phyloP scores from a whole-genome alignment of 1,140 invertebrate genomes.

The Zaprionus capensis region DNA sequence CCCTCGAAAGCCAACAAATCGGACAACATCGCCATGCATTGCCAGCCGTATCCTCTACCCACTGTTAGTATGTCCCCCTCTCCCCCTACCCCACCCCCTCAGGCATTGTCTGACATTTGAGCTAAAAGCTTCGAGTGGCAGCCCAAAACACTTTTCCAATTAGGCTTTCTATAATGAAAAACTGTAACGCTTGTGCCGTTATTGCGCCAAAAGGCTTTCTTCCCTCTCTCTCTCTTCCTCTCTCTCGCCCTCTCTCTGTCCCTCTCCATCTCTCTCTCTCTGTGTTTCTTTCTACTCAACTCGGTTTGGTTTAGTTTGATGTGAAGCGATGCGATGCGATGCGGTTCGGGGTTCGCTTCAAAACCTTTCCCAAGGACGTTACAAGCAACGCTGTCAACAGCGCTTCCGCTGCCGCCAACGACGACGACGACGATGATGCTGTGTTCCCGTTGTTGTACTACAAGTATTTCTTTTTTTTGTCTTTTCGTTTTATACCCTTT shows the following conservation, averaged over 20 bases:
- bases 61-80: background rate
- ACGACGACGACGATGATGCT: constrained; percentile 18
- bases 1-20: constrained; percentile 72
- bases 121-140: constrained; percentile 78
- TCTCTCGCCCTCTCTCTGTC: background rate
- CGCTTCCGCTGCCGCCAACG: constrained; percentile 17
- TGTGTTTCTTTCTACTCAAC: background rate
- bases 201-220: constrained; percentile 51
- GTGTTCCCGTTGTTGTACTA: constrained; percentile 53
- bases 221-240: background rate
- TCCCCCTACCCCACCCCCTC: background rate
- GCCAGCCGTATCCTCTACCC: background rate
- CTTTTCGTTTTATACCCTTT: background rate
- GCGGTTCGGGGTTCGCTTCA: constrained; percentile 23
- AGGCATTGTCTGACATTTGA: constrained; percentile 71
- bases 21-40: constrained; percentile 56
- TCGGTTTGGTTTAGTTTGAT: background rate
- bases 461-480: constrained; percentile 54
- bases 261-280: background rate
- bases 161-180: constrained; percentile 74
- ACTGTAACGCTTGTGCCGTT: constrained; percentile 53
- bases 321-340: background rate
- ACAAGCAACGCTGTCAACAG: constrained; percentile 48
- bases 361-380: constrained; percentile 72
- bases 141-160: constrained; percentile 82